Evolutionary conservation across 1,140 invertebrate species (phyloP).

Genomic region (Cydia amplana): DNA sequence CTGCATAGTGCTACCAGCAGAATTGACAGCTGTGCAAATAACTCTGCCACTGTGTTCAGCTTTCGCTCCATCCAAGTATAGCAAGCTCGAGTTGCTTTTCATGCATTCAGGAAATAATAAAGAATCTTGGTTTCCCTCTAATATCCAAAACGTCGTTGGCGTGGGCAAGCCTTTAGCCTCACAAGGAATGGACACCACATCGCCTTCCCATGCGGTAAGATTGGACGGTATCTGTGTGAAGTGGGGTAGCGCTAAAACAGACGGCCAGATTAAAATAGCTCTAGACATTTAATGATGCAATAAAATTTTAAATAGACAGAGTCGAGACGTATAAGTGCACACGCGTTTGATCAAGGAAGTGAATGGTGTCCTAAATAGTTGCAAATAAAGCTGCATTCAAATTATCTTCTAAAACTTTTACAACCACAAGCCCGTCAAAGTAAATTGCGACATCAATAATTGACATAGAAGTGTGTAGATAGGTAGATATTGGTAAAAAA

Average conservation of each 20-base stretch:
- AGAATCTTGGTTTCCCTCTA: slow-evolving; percentile 82
- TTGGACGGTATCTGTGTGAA: slow-evolving; percentile 93
- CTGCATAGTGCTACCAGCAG: slow-evolving; percentile 74
- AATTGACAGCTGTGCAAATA: slow-evolving; percentile 72
- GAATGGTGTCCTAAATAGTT: slow-evolving; percentile 22
- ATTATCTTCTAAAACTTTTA: neutral
- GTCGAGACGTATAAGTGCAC: slow-evolving; percentile 10
- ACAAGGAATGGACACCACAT: slow-evolving; percentile 93
- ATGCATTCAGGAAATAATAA: slow-evolving; percentile 73
- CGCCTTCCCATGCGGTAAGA: slow-evolving; percentile 88
- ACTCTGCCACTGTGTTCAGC: slow-evolving; percentile 70
- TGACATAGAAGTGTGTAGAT: neutral
- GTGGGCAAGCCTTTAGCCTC: slow-evolving; percentile 93
- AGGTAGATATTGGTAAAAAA: neutral
- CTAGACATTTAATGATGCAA: slow-evolving; percentile 60
- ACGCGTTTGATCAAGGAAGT: slow-evolving; percentile 17
- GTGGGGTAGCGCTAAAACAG: slow-evolving; percentile 91
- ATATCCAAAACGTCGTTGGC: slow-evolving; percentile 93
- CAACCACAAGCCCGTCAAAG: neutral
- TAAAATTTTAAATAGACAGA: slow-evolving; percentile 58
- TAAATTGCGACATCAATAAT: no score
- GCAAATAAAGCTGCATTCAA: slow-evolving; percentile 15
- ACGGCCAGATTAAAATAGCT: slow-evolving; percentile 72
- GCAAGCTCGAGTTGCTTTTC: slow-evolving; percentile 72
- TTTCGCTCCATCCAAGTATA: slow-evolving; percentile 70